phyloP scores from a whole-genome alignment of 30 jellyfish, hydroid and myxozoan genomes.

The Aurelia sp. region DNA sequence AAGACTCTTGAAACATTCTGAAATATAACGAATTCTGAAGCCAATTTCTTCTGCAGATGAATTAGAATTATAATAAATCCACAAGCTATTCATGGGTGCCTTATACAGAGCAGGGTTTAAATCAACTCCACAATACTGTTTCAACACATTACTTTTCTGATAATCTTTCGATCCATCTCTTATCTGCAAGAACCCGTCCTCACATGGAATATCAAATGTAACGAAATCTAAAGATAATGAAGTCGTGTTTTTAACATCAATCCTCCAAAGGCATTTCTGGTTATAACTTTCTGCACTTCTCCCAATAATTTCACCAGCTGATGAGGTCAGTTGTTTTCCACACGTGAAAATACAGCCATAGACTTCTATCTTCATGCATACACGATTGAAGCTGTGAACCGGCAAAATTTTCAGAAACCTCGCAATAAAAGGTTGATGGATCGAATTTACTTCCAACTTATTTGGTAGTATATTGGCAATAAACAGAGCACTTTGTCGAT shows the following conservation, averaged over 20 bases:
- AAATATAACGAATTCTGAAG: constrained; percentile 52
- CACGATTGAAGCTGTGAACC: constrained; percentile 36
- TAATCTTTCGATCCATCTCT: constrained; percentile 43
- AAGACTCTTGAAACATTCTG: constrained; percentile 41
- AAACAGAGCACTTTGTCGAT: constrained; percentile 11
- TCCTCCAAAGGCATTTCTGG: constrained; percentile 71
- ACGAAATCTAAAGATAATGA: constrained; percentile 55
- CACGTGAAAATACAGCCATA: constrained; percentile 75
- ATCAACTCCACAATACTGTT: constrained; percentile 62
- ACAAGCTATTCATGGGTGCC: constrained; percentile 33
- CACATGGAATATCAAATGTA: constrained; percentile 67
- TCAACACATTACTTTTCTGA: constrained; percentile 1
- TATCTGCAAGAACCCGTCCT: constrained; percentile 52
- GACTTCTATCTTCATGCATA: constrained; percentile 57
- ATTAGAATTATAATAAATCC: constrained; percentile 59
- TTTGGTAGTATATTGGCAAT: constrained; percentile 45
- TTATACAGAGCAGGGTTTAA: constrained; percentile 1
- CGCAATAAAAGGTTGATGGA: constrained; percentile 52
- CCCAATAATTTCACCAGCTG: constrained; percentile 71
- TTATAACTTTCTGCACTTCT: constrained; percentile 46
- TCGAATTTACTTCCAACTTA: constrained; percentile 1
- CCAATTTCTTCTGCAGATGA: constrained; percentile 81
- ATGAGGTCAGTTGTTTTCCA: constrained; percentile 39
- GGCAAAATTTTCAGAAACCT: constrained; percentile 50
- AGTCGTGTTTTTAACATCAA: constrained; percentile 57